A percentile compares a stretch with the other conserved stretches of the same genome.
Conservation (phyloP, 2,888 invertebrate genomes). For the Caenorhabditis doughertyi region DNA sequence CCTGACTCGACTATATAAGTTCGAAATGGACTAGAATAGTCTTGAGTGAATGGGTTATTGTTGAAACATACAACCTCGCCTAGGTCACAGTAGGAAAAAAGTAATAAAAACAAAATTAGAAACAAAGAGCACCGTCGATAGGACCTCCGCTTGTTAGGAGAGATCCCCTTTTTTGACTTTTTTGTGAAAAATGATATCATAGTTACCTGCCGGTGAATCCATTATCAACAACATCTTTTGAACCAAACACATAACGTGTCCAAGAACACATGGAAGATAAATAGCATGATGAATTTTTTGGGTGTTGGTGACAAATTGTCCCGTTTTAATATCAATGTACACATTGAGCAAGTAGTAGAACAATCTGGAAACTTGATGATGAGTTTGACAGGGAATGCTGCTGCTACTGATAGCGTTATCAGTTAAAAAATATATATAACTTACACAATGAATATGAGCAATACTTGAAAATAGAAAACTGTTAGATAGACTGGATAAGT, state of each 20-base stretch:
- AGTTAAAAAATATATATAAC: background rate
- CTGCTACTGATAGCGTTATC: too few relatives aligned
- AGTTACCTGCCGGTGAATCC: slow-evolving; percentile 48
- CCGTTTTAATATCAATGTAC: slow-evolving; percentile 43
- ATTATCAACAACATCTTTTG: slow-evolving; percentile 45
- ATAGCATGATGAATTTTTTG: slow-evolving; percentile 59
- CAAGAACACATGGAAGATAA: slow-evolving; percentile 51
- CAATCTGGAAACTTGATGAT: slow-evolving; percentile 18
- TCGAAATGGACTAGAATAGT: too few relatives aligned
- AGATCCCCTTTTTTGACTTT: background rate
- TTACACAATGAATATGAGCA: slow-evolving; percentile 47
- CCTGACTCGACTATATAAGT: background rate
- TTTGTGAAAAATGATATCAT: background rate
- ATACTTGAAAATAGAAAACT: slow-evolving; percentile 44
- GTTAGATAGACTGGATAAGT: slow-evolving; percentile 28
- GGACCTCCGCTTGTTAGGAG: background rate
- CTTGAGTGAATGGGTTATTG: background rate
- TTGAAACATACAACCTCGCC: background rate
- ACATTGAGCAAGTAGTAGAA: slow-evolving; percentile 57
- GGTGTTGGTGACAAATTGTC: slow-evolving; percentile 48
- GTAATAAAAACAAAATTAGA: background rate
- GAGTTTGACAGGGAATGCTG: too few relatives aligned
- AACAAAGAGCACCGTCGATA: background rate
- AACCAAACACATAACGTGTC: slow-evolving; percentile 47
- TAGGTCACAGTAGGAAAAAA: background rate